phyloP scores from a whole-genome alignment of 2,888 invertebrate genomes.

The Yponomeuta plumbellus region DNA sequence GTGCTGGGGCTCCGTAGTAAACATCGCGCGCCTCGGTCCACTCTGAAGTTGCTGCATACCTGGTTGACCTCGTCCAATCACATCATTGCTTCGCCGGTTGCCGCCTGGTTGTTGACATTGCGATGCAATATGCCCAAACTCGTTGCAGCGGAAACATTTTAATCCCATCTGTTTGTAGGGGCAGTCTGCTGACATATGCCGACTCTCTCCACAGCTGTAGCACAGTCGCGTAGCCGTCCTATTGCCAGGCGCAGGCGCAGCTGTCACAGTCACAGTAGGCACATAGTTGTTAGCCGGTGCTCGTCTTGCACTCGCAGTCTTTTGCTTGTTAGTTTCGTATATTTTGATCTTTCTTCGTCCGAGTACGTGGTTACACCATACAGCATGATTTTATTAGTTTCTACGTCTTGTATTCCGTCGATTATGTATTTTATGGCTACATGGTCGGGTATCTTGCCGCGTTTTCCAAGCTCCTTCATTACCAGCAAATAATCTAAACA shows the following conservation, averaged over 20 bases:
- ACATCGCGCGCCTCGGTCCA: constrained; percentile 3
- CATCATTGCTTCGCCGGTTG: constrained; percentile 5
- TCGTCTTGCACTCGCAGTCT: constrained; percentile 6
- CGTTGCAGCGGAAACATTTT: constrained; percentile 22
- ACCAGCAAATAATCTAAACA: constrained; percentile 23
- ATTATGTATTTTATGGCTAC: constrained; percentile 28
- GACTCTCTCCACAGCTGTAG: not conserved
- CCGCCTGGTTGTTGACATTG: not conserved
- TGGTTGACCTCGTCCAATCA: not conserved
- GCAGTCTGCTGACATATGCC: constrained; percentile 2
- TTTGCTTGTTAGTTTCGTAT: constrained; percentile 21
- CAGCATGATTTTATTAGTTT: constrained; percentile 26
- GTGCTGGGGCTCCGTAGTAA: not conserved
- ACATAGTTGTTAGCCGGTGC: too few relatives aligned
- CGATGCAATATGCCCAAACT: constrained; percentile 20
- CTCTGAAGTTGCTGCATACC: not conserved
- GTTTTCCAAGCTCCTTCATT: constrained; percentile 28
- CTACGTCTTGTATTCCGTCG: constrained; percentile 26
- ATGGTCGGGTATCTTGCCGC: constrained; percentile 28
- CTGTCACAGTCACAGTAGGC: constrained; percentile 23
- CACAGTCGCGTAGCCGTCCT: too few relatives aligned
- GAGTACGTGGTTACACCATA: constrained; percentile 26
- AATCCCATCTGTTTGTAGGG: constrained; percentile 19
- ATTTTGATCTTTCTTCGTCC: constrained; percentile 23
- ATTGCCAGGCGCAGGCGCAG: too few relatives aligned